Evolutionary conservation across 2,888 invertebrate species (phyloP).

Genomic region (Epicampocera succincta): DNA sequence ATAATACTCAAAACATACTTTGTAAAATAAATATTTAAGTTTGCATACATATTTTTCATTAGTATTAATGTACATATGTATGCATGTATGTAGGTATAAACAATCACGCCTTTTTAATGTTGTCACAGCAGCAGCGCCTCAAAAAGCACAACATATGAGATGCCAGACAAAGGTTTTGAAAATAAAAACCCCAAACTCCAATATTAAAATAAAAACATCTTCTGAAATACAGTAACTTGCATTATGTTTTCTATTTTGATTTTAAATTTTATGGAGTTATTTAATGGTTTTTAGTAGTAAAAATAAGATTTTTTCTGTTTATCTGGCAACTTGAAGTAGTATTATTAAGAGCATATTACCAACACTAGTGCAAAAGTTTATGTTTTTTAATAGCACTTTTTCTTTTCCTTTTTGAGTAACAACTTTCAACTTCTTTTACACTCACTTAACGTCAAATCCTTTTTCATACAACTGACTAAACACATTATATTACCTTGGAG

Average conservation of each 20-base stretch:
- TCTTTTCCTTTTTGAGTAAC: not conserved
- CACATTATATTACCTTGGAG: constrained; percentile 74
- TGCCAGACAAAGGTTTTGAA: too few relatives aligned
- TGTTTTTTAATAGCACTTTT: constrained; percentile 2
- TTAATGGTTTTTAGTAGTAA: too few relatives aligned
- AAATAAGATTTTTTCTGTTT: not conserved
- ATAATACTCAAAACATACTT: not conserved
- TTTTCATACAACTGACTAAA: not conserved
- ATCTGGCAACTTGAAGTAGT: constrained; percentile 29
- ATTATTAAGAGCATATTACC: constrained; percentile 50
- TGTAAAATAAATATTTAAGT: too few relatives aligned
- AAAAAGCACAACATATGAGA: constrained; percentile 1
- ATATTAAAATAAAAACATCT: too few relatives aligned
- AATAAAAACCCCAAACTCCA: too few relatives aligned
- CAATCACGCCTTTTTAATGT: constrained; percentile 42
- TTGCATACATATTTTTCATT: not conserved
- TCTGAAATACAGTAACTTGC: too few relatives aligned
- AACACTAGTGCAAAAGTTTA: constrained; percentile 12
- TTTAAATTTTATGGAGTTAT: not conserved
- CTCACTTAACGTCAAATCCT: not conserved
- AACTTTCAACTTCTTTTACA: constrained; percentile 3
- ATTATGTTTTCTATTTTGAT: not conserved
- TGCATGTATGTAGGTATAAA: too few relatives aligned
- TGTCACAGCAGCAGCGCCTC: constrained; percentile 24
- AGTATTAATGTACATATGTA: too few relatives aligned